Evolutionary conservation across 2,797 vertebrate genomes (phyloP).

Genomic region (Pterois miles): DNA sequence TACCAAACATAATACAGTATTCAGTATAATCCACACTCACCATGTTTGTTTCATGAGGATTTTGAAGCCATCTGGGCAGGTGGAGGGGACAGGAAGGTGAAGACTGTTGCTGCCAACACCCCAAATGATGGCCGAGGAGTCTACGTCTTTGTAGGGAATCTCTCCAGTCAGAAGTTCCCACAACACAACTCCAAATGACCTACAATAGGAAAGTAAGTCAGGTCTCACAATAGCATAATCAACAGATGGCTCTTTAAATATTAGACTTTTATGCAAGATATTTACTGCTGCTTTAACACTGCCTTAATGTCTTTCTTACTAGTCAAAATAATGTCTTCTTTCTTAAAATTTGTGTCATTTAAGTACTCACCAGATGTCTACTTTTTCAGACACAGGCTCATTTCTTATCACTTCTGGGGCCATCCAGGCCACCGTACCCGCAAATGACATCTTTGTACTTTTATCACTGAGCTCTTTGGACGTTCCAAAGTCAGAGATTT

Average conservation of each 20-base stretch:
- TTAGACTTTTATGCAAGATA: not conserved
- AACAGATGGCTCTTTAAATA: not conserved
- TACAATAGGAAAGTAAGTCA: slow-evolving; percentile 55
- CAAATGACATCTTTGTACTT: slow-evolving; percentile 99
- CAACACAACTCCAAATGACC: slow-evolving; percentile 98
- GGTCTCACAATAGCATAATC: not conserved
- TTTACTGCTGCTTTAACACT: not conserved
- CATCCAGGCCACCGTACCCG: slow-evolving; percentile 99
- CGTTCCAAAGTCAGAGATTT: slow-evolving; percentile 98
- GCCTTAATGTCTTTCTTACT: not conserved
- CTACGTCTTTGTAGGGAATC: slow-evolving; percentile 98
- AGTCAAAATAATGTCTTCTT: too few species aligned
- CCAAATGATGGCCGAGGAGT: slow-evolving; percentile 99
- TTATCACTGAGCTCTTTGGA: slow-evolving; percentile 99
- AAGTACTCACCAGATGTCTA: slow-evolving; percentile 95
- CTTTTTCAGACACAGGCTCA: slow-evolving; percentile 98
- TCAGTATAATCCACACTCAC: slow-evolving; percentile 80
- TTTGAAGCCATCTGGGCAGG: slow-evolving; percentile 98
- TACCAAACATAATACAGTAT: not conserved
- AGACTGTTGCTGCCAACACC: slow-evolving; percentile 98
- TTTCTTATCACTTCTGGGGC: slow-evolving; percentile 98
- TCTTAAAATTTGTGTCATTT: too few species aligned
- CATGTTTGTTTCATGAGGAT: slow-evolving; percentile 99
- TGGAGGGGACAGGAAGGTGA: slow-evolving; percentile 97
- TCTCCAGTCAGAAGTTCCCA: slow-evolving; percentile 98